Base-by-base conservation (phyloP, 2,888 invertebrate genomes). In the Digitonthophagus gazella region DNA sequence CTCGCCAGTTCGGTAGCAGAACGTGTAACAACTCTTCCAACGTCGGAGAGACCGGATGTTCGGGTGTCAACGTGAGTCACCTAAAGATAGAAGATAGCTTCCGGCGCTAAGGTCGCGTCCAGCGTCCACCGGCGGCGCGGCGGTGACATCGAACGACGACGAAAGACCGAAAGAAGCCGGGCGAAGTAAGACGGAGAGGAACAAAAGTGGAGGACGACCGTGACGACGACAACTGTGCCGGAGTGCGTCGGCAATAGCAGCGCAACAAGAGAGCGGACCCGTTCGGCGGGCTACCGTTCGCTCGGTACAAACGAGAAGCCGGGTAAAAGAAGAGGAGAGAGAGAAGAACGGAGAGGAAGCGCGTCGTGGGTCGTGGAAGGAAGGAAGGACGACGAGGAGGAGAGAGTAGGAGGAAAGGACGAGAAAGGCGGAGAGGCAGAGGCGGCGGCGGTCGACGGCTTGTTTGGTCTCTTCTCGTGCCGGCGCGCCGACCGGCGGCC, bases 61-160 rank as follows among this genome's bases (percentile, higher is more conserved):
- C 15, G 18, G 28, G 65, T 65, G 28, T 65, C 65, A 65, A 65
- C 65, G 54, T 54, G 18, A 28, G 16, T 54, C 28, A 65, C 16
- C 65, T 65, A 65, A 65, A 65, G 65, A 65, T 65, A 65, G 65
- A 44, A 44, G 28, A 44, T 44, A 44, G 28, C 28, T 44, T 44
- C 28, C 28, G 28, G 28, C 28, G 28, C 28, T 44, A 44, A 44
- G 28, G 28, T 44, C 28, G 28, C 28, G 11, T 8, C 28, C 28
- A 44, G 28, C 28, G 28, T 44, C 28, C 28, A 44, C 8, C 8
- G 11, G 6, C 28, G 6, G 11, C 11, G 8, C 28, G 28, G 6
- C 28, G 28, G 11, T 44, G 28, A 44, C 28, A 44, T 44, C 28
- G 3, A 11, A 44, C 22, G 6, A 6, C 22, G 22, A 22, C 22